Percentiles rank a stretch among this genome's conserved stretches.
phyloP scores from a whole-genome alignment of 2,888 invertebrate species.

The Xestia xanthographa region DNA sequence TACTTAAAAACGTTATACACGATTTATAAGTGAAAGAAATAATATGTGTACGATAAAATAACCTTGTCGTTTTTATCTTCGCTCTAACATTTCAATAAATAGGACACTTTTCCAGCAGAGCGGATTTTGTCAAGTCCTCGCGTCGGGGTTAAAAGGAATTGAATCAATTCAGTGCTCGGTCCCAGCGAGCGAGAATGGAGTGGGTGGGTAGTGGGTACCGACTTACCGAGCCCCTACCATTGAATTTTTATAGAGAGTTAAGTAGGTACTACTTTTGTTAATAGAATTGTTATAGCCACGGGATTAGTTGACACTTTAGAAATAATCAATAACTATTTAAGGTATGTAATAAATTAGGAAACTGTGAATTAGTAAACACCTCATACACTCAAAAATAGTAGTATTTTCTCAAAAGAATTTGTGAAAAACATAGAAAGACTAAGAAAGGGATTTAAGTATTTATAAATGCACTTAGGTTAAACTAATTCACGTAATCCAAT shows the following conservation, averaged over 20 bases:
- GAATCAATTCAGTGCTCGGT: slow-evolving; percentile 83
- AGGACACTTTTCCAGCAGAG: slow-evolving; percentile 75
- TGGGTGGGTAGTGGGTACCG: slow-evolving; percentile 66
- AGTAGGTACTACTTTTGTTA: neutral
- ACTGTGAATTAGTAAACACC: neutral
- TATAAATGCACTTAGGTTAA: neutral
- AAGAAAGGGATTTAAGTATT: neutral
- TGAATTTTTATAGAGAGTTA: slow-evolving; percentile 9
- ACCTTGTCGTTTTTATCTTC: slow-evolving; percentile 12
- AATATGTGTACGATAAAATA: slow-evolving; percentile 2
- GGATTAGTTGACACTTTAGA: neutral
- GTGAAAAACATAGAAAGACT: neutral
- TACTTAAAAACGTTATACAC: neutral
- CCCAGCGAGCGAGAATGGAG: slow-evolving; percentile 63
- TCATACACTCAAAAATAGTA: neutral
- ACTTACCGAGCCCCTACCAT: slow-evolving; percentile 56
- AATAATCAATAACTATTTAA: neutral
- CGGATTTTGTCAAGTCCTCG: slow-evolving; percentile 79
- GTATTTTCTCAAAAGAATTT: too few species aligned
- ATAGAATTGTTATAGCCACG: neutral
- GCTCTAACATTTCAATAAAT: slow-evolving; percentile 65
- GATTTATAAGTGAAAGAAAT: neutral
- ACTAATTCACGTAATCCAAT: neutral
- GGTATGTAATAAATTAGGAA: neutral
- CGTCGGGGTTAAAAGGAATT: slow-evolving; percentile 80